phyloP scores from a whole-genome alignment of 2,113 vertebrate species.

The Myotis lucifugus region DNA sequence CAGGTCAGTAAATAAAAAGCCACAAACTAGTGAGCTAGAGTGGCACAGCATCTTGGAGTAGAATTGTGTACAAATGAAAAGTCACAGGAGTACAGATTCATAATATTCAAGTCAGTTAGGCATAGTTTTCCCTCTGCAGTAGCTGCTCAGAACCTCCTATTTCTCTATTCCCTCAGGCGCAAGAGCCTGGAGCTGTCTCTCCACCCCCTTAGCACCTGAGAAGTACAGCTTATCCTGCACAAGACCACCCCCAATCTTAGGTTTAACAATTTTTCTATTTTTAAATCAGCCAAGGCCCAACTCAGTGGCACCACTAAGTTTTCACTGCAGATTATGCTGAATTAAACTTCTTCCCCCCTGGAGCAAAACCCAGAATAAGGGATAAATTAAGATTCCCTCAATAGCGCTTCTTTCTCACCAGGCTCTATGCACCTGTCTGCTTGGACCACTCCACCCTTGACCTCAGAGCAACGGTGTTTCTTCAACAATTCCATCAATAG shows the following conservation, averaged over 20 bases:
- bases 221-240: not conserved
- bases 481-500: not conserved
- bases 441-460: not conserved
- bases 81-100: not conserved
- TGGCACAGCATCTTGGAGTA: not conserved
- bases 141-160: not conserved
- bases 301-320: not conserved
- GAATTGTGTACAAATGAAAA: not conserved
- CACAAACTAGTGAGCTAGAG: not conserved
- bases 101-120: not conserved
- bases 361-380: not conserved
- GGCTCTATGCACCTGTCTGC: fast-evolving
- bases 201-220: not conserved
- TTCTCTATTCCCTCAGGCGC: not conserved
- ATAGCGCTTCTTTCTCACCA: not conserved
- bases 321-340: not conserved
- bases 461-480: not conserved
- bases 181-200: not conserved
- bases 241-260: not conserved
- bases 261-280: slow-evolving; percentile 26
- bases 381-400: not conserved
- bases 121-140: not conserved
- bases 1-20: not conserved
- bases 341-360: not conserved
- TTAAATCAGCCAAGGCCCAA: not conserved